Conservation (phyloP, 2,888 invertebrate species). For the Pachliopta kotzebuea region DNA sequence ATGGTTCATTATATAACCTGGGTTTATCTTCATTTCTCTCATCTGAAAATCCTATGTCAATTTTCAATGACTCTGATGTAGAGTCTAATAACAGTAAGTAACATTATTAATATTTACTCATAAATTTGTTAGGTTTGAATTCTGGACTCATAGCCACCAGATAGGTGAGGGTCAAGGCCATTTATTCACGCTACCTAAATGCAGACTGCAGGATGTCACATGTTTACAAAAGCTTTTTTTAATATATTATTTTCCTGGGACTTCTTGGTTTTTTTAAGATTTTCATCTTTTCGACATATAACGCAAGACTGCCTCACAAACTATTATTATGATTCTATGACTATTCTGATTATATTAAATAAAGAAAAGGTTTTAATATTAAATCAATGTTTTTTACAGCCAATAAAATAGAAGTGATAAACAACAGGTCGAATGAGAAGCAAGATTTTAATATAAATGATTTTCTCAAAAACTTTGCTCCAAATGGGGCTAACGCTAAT, state of each 20-base stretch:
- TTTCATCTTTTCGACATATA: too few species aligned
- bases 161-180: too few species aligned
- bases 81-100: constrained; percentile 46
- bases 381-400: constrained; percentile 46
- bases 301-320: too few species aligned
- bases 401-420: constrained; percentile 75
- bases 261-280: too few species aligned
- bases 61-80: constrained; percentile 58
- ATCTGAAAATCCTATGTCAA: constrained; percentile 59
- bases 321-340: too few species aligned
- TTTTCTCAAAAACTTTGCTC: constrained; percentile 79
- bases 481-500: constrained; percentile 55
- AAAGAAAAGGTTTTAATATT: neutral
- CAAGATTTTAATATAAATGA: constrained; percentile 78
- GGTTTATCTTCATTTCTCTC: constrained; percentile 71
- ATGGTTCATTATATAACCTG: constrained; percentile 69
- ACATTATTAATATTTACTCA: neutral
- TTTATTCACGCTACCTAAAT: too few species aligned
- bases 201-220: too few species aligned
- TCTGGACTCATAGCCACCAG: too few species aligned
- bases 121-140: too few species aligned
- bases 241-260: too few species aligned
- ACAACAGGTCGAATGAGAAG: constrained; percentile 73
- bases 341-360: neutral
- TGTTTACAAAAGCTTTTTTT: too few species aligned